Evolutionary conservation across 1,140 invertebrate genomes (phyloP), one percentile per base, ranked within the genome.

Genomic region (Drosophila punjabiensis): DNA sequence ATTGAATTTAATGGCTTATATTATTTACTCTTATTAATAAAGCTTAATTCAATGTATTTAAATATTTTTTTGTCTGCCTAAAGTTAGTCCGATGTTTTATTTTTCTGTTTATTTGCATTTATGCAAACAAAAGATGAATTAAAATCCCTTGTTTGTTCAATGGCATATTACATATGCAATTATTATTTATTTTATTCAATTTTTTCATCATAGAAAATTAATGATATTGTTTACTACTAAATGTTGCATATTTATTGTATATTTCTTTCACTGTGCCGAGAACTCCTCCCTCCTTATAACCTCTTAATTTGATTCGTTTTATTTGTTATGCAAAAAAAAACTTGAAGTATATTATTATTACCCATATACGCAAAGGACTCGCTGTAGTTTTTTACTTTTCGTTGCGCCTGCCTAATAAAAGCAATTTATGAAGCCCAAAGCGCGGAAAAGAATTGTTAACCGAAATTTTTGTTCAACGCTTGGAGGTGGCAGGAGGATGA

Each of bases 381-480:
- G 10, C 50, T 5, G 48, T 66, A 32, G 61, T 32, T 62, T 52
- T 61, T 41, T 64, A 64, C 69, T 62, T 70, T 77, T 67, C 63
- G 65, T 64, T 83, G 62, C 59, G 81, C 48, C 76, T 77, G 85
- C 85, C 77, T 88, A 88, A 90, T 88, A 90, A 88, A 88, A 90
- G 86, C 85, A 88, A 89, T 90, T 89, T 89, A 89, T 89, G 86
- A 76, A 90, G 85, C 85, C 85, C 85, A 88, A 79, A 88, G 85
- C 85, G 86, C 86, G 85, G 86, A 90, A 89, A 89, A 84, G 85
- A 85, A 89, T 89, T 89, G 85, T 90, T 89, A 89, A 89, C 85
- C 88, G 83, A 89, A 81, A 81, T 79, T 75, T 71, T 59, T 76
- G 24, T 73, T 70, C 43, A 53, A 67, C 30, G 18, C 48, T 37